phyloP scores from a whole-genome alignment of 2,888 invertebrate genomes.

The Campopleginae sp. region DNA sequence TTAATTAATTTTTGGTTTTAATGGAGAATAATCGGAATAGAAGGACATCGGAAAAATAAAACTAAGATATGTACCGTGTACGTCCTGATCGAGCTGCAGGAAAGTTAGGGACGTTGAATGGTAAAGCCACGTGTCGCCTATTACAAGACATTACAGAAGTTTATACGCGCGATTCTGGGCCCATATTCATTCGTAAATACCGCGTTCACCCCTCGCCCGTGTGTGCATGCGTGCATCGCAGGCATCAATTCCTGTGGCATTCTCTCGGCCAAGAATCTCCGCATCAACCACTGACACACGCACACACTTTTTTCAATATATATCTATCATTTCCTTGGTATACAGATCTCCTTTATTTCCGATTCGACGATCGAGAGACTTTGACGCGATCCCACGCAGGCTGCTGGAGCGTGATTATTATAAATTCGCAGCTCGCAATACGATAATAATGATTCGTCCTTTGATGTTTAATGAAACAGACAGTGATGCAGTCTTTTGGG shows the following conservation, averaged over 20 bases:
- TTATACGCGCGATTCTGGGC: conserved; percentile 30
- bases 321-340: conserved; percentile 67
- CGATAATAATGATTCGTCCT: conserved; percentile 13
- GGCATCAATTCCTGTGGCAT: conserved; percentile 46
- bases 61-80: neutral
- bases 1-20: conserved; percentile 31
- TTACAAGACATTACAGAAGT: conserved; percentile 71
- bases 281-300: conserved; percentile 23
- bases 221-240: conserved; percentile 38
- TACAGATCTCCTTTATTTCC: conserved; percentile 70
- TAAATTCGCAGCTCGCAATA: neutral
- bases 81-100: neutral
- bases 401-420: conserved; percentile 65
- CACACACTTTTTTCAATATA: neutral
- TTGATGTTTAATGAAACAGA: neutral
- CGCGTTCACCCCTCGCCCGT: conserved; percentile 7
- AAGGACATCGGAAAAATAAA: conserved; percentile 7
- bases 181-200: conserved; percentile 23
- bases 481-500: neutral
- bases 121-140: conserved; percentile 74
- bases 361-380: conserved; percentile 62
- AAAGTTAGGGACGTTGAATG: conserved; percentile 38
- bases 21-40: conserved; percentile 15
- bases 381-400: conserved; percentile 64
- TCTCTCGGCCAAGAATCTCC: conserved; percentile 20